These are phyloP conservation scores for Pseudomyrmex concolor DNA, from an alignment of 1,140 invertebrate species.

Conservation along the genomic window DNA sequence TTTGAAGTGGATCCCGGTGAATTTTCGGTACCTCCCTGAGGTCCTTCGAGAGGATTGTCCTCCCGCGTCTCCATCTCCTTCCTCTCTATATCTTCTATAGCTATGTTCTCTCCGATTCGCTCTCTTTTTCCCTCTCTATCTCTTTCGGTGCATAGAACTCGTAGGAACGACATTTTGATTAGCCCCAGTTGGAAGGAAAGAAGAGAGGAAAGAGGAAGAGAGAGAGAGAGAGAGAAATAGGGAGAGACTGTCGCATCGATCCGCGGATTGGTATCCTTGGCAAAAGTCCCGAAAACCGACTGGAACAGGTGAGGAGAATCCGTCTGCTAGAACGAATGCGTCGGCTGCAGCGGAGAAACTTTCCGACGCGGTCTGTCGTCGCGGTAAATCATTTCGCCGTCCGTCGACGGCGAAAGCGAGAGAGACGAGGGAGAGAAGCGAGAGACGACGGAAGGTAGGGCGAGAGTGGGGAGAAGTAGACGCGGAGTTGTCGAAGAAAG, in stretches of 20 bases:
- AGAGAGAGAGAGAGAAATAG: too few relatives aligned
- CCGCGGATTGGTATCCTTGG: constrained; percentile 58
- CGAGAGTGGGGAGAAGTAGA: constrained; percentile 5
- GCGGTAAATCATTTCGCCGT: constrained; percentile 55
- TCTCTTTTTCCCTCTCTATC: not conserved
- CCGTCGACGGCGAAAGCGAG: constrained; percentile 3
- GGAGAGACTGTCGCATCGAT: constrained; percentile 46
- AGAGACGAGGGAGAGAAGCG: too few relatives aligned
- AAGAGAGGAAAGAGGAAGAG: too few relatives aligned
- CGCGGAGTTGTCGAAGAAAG: constrained; percentile 51
- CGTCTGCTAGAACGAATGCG: constrained; percentile 61
- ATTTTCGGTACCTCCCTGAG: constrained; percentile 62
- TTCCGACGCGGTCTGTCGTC: constrained; percentile 57
- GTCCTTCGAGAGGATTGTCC: constrained; percentile 41
- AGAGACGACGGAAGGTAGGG: not conserved
- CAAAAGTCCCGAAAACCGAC: constrained; percentile 66
- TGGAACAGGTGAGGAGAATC: constrained; percentile 67
- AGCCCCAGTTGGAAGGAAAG: constrained; percentile 44
- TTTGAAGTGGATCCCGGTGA: constrained; percentile 20
- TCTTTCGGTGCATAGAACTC: constrained; percentile 21
- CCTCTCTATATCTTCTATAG: not conserved
- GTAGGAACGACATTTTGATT: constrained; percentile 68
- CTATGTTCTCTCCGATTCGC: not conserved
- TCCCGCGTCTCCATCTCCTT: not conserved
- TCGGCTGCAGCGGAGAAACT: constrained; percentile 53